Percentiles rank a stretch among this genome's conserved stretches.
Conservation (phyloP, 2,797 vertebrate species). For the Peromyscus attwateri region DNA sequence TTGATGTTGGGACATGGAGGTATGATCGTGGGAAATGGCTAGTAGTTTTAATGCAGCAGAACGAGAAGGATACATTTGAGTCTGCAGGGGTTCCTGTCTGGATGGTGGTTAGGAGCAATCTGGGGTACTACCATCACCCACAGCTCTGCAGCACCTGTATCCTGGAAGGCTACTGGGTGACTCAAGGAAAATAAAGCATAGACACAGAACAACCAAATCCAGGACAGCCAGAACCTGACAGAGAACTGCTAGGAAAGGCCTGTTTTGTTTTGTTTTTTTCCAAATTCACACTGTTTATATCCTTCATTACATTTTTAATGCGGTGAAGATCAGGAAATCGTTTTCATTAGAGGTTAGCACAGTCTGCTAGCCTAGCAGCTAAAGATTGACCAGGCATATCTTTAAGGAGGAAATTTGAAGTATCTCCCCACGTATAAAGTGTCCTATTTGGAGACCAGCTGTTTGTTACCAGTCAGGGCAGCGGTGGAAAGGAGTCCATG, state of each 20-base stretch:
- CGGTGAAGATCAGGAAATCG: conserved; percentile 18
- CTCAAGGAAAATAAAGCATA: conserved; percentile 10
- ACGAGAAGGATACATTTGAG: conserved; percentile 49
- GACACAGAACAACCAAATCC: conserved; percentile 51
- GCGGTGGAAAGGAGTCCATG: conserved; percentile 17
- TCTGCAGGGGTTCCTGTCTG: background rate
- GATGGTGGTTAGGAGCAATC: background rate
- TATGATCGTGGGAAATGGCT: background rate
- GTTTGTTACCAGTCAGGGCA: conserved; percentile 13
- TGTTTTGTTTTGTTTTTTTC: background rate
- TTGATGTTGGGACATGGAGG: background rate
- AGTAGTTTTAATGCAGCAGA: conserved; percentile 24
- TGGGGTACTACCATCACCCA: background rate
- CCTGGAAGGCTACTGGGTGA: conserved; percentile 53
- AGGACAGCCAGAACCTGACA: background rate
- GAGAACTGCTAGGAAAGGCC: conserved; percentile 49
- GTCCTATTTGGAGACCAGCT: conserved; percentile 57
- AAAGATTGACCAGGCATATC: conserved; percentile 50
- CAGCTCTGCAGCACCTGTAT: conserved; percentile 18
- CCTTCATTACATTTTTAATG: conserved; percentile 47
- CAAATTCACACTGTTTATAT: conserved; percentile 37
- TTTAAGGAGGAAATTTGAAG: conserved; percentile 48
- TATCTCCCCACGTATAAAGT: conserved; percentile 65
- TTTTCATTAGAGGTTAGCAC: conserved; percentile 73
- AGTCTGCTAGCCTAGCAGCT: conserved; percentile 36